Percentiles rank a stretch among this genome's conserved stretches.
Conservation (phyloP, 2,797 vertebrate genomes). For the Microctenopoma lineatum region DNA sequence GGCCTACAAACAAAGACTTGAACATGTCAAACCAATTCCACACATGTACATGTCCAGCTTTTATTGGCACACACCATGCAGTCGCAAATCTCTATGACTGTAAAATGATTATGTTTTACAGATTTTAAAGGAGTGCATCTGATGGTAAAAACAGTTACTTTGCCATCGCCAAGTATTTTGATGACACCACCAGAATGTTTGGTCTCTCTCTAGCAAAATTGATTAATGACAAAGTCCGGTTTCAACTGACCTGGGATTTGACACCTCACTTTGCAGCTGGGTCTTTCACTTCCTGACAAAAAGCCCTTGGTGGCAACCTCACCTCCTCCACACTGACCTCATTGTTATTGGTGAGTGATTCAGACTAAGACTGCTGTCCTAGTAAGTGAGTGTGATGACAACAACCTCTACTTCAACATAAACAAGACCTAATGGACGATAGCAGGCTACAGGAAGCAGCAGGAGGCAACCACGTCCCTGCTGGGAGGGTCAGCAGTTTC, state of each 20-base stretch:
- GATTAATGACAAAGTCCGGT: not conserved
- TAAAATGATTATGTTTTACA: not conserved
- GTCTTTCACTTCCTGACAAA: slow-evolving; percentile 46
- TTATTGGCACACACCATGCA: not conserved
- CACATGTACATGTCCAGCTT: slow-evolving; percentile 13
- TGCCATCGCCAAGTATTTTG: not conserved
- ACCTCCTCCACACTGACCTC: slow-evolving; percentile 24
- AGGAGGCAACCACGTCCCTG: slow-evolving; percentile 31
- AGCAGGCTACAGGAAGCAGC: slow-evolving; percentile 38
- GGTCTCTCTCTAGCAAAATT: not conserved
- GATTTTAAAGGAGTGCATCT: slow-evolving; percentile 12
- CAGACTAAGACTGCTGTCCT: slow-evolving; percentile 17
- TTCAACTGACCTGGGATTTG: slow-evolving; percentile 13
- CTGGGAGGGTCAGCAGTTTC: slow-evolving; percentile 33
- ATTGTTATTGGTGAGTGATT: slow-evolving; percentile 17
- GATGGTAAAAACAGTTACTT: slow-evolving; percentile 2
- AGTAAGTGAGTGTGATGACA: slow-evolving; percentile 27
- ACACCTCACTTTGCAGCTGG: slow-evolving; percentile 45
- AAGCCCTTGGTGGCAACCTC: slow-evolving; percentile 15
- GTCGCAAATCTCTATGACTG: slow-evolving; percentile 1
- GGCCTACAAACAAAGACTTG: slow-evolving; percentile 24
- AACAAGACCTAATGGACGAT: slow-evolving; percentile 40
- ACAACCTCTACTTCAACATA: slow-evolving; percentile 15
- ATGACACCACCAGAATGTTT: not conserved
- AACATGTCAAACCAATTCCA: slow-evolving; percentile 50